Evolutionary conservation across 2,797 vertebrate species (phyloP).

Genomic region (Vireo griseus): DNA sequence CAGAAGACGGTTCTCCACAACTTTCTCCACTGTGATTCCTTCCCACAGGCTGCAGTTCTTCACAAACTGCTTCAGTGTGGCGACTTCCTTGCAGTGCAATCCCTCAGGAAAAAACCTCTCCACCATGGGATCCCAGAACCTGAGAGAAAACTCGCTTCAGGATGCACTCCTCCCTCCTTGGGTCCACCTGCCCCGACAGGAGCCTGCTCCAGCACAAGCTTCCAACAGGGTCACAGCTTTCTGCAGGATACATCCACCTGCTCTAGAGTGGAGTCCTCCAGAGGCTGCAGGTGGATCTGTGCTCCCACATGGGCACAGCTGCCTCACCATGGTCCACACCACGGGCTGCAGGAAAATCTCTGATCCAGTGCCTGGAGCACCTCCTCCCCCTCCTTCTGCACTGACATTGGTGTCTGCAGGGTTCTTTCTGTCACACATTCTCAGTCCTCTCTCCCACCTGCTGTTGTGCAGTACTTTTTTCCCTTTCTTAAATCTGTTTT

Average conservation of each 20-base stretch:
- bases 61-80: neutral
- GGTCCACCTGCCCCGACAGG: neutral
- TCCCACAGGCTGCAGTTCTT: neutral
- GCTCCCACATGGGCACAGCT: neutral
- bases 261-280: neutral
- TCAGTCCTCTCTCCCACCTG: neutral
- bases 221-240: neutral
- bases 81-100: accelerated
- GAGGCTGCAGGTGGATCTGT: neutral
- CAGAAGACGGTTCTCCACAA: neutral
- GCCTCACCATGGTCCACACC: no score
- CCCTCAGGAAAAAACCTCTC: neutral
- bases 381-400: neutral
- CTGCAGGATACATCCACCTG: neutral
- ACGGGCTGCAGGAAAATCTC: accelerated
- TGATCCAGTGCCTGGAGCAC: neutral
- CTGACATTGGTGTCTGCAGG: neutral
- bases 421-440: neutral
- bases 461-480: neutral
- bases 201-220: neutral
- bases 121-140: neutral
- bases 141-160: neutral
- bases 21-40: neutral
- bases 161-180: neutral
- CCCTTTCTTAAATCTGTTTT: neutral